phyloP scores from a whole-genome alignment of 30 jellyfish, hydroid and myxozoan species.

The Catostylus mosaicus region DNA sequence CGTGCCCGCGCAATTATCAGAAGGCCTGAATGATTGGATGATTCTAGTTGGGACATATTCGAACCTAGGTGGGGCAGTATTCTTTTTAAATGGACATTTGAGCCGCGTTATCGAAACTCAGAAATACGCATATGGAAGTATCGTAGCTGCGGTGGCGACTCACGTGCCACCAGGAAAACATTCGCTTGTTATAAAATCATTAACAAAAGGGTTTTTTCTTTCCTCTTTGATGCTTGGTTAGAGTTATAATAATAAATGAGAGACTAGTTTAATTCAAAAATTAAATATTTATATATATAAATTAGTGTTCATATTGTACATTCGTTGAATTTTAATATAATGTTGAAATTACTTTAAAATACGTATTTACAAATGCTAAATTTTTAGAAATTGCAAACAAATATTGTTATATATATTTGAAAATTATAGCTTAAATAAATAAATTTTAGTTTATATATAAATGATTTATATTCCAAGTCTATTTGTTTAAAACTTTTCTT shows the following conservation, averaged over 20 bases:
- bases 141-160: slow-evolving; percentile 98
- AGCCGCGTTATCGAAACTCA: slow-evolving; percentile 97
- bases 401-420: not conserved
- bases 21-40: slow-evolving; percentile 86
- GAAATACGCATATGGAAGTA: slow-evolving; percentile 96
- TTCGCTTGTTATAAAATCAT: slow-evolving; percentile 74
- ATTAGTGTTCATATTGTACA: too few species aligned
- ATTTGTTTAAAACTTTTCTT: too few species aligned
- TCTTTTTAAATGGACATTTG: slow-evolving; percentile 77
- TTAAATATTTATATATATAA: too few species aligned
- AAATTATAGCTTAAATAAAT: too few species aligned
- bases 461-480: too few species aligned
- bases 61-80: slow-evolving; percentile 96
- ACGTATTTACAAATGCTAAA: not conserved
- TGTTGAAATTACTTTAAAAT: not conserved
- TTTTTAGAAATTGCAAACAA: not conserved
- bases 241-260: too few species aligned
- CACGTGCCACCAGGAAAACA: slow-evolving; percentile 96
- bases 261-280: too few species aligned
- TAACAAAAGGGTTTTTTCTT: slow-evolving; percentile 82
- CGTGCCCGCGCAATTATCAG: slow-evolving; percentile 77
- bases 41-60: slow-evolving; percentile 95
- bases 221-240: slow-evolving; percentile 93
- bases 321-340: too few species aligned
- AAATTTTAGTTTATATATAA: too few species aligned